phyloP scores from a whole-genome alignment of 2,113 vertebrate species.

The Cynocephalus volans region DNA sequence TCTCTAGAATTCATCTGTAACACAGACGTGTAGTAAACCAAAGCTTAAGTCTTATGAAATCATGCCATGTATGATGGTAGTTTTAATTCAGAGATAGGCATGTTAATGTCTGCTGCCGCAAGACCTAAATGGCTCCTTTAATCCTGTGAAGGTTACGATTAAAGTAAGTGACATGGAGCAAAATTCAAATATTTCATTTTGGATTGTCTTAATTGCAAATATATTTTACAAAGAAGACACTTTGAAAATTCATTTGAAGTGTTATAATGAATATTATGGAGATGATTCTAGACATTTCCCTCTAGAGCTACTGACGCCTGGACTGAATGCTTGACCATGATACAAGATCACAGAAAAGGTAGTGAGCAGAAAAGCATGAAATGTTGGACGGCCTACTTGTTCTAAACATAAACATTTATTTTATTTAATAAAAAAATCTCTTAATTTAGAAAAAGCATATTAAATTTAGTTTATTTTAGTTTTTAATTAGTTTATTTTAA shows the following conservation, averaged over 20 bases:
- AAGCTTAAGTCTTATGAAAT: slow-evolving; percentile 88
- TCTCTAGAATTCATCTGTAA: slow-evolving; percentile 84
- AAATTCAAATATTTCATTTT: neutral
- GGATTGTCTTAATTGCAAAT: neutral
- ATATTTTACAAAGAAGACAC: neutral
- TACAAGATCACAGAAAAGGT: neutral
- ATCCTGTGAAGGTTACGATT: neutral
- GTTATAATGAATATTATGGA: neutral
- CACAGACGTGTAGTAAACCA: slow-evolving; percentile 72
- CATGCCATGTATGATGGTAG: slow-evolving; percentile 88
- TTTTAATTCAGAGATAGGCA: slow-evolving; percentile 72
- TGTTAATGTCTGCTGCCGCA: slow-evolving; percentile 42
- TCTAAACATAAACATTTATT: neutral
- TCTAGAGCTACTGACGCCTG: neutral
- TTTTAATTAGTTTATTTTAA: slow-evolving; percentile 18
- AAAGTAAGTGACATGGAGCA: neutral
- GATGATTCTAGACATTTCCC: neutral
- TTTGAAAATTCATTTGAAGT: slow-evolving; percentile 9
- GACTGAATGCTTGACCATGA: neutral
- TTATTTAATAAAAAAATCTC: neutral
- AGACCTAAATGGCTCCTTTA: slow-evolving; percentile 24
- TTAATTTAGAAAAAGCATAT: slow-evolving; percentile 51
- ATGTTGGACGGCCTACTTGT: neutral
- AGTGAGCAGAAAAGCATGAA: neutral
- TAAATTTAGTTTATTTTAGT: slow-evolving; percentile 27